A percentile compares a stretch with the other conserved stretches of the same genome.
Conservation (phyloP, 2,113 vertebrate genomes). For the Pantherophis guttatus region DNA sequence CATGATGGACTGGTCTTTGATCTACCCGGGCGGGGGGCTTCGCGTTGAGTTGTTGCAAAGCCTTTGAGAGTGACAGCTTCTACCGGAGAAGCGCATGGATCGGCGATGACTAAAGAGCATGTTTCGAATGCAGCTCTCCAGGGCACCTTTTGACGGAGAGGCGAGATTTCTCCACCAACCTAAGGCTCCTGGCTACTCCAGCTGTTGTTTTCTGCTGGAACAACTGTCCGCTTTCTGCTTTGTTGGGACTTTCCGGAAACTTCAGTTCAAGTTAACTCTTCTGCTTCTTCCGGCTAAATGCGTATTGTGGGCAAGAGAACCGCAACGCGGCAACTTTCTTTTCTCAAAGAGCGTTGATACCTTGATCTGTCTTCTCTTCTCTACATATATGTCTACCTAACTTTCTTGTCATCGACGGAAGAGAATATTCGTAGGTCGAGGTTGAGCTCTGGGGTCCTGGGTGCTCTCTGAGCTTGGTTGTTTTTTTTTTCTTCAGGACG, state of each 20-base stretch:
- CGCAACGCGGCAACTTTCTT: background rate
- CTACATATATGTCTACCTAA: background rate
- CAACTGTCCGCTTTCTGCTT: slow-evolving; percentile 6
- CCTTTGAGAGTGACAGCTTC: slow-evolving; percentile 32
- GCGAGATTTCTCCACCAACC: background rate
- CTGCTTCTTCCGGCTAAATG: background rate
- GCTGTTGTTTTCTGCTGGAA: slow-evolving; percentile 11
- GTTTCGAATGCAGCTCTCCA: background rate
- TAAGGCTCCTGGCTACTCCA: background rate
- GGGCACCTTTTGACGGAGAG: background rate
- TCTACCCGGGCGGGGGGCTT: slow-evolving; percentile 10
- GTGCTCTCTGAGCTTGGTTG: too few species aligned
- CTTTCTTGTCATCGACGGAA: background rate
- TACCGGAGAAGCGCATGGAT: background rate
- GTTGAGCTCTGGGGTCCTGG: too few species aligned
- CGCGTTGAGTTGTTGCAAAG: background rate
- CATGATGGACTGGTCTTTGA: background rate
- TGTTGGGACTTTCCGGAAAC: background rate
- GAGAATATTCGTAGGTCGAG: too few species aligned
- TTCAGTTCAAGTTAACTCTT: rapidly evolving
- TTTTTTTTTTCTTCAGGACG: too few species aligned
- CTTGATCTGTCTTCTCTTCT: background rate
- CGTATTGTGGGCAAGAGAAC: background rate
- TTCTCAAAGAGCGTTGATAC: rapidly evolving
- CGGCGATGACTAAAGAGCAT: background rate